Base-by-base conservation (phyloP, 2,888 invertebrate genomes). In the Drosophila fungiperda region DNA sequence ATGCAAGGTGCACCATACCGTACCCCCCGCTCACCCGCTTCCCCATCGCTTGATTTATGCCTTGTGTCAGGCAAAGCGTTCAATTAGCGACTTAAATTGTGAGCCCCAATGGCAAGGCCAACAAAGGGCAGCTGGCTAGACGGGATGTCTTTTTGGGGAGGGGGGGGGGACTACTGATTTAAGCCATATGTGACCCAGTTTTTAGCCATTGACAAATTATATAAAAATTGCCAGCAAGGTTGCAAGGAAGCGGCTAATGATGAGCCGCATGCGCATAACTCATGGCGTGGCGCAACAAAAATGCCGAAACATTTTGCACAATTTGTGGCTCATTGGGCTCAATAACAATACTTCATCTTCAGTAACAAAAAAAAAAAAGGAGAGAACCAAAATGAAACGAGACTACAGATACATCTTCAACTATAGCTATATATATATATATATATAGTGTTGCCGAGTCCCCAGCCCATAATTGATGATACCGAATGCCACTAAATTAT, bases 51-150 rank as follows among this genome's bases (percentile, higher is more conserved):
- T 93, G 93, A 93, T 93, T 93, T 93, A 93, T 93, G 91, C 90
- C 89, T 92, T 91, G 92, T 93, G 93, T 92, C 93, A 92, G 90
- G 88, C 91, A 92, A 84, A 93, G 93, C 93, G 93, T 93, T 93
- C 93, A 93, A 93, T 93, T 93, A 93, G 93, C 91, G 91, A 89
- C 91, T 92, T 90, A 91, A 92, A 91, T 92, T 92, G 92, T 90
- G 89, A 85, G 82, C 7, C 17, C 11, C 29, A 3, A n/a, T 11
- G 50, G 17, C 50, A 26, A n/a, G 50, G 29, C 76, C 52, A 76
- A n/a, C 20, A 3, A 26, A 26, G 50, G 65, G 80, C 74, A 67
- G 71, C 67, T 70, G 66, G 78, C 78, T 84, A 84, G 82, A 78
- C 32, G 1, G 6, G 23, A 40, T 54, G 17, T 32, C 55, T 4